Evolutionary conservation across 2,888 invertebrate genomes (phyloP), one percentile per base, ranked within the genome.

Genomic region (Acleris laterana): DNA sequence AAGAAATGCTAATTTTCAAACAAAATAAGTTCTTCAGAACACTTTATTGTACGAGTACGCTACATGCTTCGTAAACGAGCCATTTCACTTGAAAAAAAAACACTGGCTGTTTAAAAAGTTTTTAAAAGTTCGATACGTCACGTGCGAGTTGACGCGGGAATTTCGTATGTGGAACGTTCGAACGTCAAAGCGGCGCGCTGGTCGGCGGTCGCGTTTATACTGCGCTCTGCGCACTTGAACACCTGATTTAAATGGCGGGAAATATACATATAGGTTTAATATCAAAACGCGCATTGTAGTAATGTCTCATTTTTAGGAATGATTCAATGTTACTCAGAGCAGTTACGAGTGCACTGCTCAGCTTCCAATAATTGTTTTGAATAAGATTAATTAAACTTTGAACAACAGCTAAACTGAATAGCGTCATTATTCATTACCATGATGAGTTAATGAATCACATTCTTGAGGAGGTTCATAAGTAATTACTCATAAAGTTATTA

Each of bases 101-200:
- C 76, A 79, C 77, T 77, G 71, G 73, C 71, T 70, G 68, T 51
- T 61, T 60, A 56, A 49, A 64, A 69, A 69, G 52, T 73, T 69
- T 68, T 70, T 70, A 63, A 70, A 71, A 72, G 69, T 70, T 69
- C 71, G 69, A 77, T 77, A 73, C 73, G 74, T 77, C 81, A 79
- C 78, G 77, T 76, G 59, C 70, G 49, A 69, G 65, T 57, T 70
- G 75, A 75, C 83, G 84, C 85, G 85, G 77, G 77, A 79, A 74
- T 74, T 72, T 76, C 69, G 69, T 70, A 72, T 72, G 72, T 72
- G 68, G 69, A 76, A 74, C 75, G 74, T 58, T 60, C 69, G 68
- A 65, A 72, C 85, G 88, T 84, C 77, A 73, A 72, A 62, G 70
- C 70, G 19, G 71, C 68, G 61, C 68, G 80, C 71, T 73, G 71